Base-by-base conservation (phyloP, 2,113 vertebrate genomes). In the Onychorhynchus coronatus region DNA sequence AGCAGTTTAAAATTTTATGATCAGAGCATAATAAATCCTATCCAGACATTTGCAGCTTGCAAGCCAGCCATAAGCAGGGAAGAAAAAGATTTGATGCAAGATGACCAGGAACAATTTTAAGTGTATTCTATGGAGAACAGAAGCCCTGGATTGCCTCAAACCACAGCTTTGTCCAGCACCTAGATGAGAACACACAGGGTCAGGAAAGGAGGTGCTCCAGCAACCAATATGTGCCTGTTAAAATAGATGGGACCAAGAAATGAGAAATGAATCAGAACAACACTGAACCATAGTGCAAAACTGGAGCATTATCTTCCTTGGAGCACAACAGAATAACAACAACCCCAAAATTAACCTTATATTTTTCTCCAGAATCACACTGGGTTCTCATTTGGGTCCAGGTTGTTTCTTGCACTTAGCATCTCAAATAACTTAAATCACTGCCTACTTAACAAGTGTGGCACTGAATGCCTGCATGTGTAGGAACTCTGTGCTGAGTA, bases 1-100 rank as follows among this genome's bases (percentile, higher is more conserved):
- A 87, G 76, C 49, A 89, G 68, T 92, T 91, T 89, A 96, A 93
- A 97, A 82, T 93, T 78, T 95, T 93, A 95, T 81, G 56, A 42
- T 56, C 61, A 89, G 56, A 95, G 73, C 27, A 81, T 41, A 85
- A 94, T 94, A 95, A 96, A 95, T 95, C 77, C 86, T 84, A 41
- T 39, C 24, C 65, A 84, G 80, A 73, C n/a, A 62, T 79, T 89
- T 70, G 49, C 62, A 94, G 89, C 30, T 75, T 70, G 80, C 66
- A 76, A 95, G 87, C 46, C 81, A 91, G 62, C 74, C 53, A 75
- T 27, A 58, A 73, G 53, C 53, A 91, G 62, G n/a, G 42, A 49
- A 89, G 62, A 94, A 95, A 95, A 18, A 89, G 70, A 73, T 94
- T 87, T 82, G 62, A 73, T 89, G 41, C 58, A 91, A 89, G 74